Percentiles rank a stretch among this genome's conserved stretches.
Conservation (phyloP, 2,113 vertebrate species). For the Menidia beryllina region DNA sequence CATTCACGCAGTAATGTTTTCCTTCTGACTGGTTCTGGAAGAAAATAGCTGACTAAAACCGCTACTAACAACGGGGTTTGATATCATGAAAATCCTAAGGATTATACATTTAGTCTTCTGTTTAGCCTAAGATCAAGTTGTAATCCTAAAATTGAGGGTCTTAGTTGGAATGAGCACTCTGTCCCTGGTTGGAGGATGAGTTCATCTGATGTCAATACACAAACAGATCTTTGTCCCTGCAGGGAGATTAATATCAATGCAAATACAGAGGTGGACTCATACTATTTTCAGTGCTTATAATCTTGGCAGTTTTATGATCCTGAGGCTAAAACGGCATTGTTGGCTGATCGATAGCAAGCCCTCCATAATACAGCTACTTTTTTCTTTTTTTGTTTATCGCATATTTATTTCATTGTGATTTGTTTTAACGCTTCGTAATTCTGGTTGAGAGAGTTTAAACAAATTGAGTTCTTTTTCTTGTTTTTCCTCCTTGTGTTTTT, state of each 20-base stretch:
- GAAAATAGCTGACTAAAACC: neutral
- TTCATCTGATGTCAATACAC: neutral
- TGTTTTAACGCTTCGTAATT: neutral
- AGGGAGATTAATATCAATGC: neutral
- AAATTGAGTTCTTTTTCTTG: neutral
- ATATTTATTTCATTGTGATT: neutral
- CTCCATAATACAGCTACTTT: neutral
- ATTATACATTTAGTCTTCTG: neutral
- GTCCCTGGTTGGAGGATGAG: neutral
- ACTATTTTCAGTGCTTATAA: neutral
- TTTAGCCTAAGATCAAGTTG: neutral
- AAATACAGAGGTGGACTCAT: neutral
- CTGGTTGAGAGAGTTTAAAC: neutral
- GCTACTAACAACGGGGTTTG: neutral
- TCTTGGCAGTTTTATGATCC: neutral
- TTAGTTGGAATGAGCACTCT: neutral
- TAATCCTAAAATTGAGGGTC: neutral
- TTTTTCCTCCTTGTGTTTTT: neutral
- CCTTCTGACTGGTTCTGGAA: neutral
- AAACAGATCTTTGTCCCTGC: conserved; percentile 3
- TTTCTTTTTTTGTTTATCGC: neutral
- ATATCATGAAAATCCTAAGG: neutral
- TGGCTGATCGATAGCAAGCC: neutral
- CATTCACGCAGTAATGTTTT: neutral
- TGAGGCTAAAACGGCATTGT: neutral